phyloP scores from a whole-genome alignment of 1,140 invertebrate genomes.

The Phortica variegata region DNA sequence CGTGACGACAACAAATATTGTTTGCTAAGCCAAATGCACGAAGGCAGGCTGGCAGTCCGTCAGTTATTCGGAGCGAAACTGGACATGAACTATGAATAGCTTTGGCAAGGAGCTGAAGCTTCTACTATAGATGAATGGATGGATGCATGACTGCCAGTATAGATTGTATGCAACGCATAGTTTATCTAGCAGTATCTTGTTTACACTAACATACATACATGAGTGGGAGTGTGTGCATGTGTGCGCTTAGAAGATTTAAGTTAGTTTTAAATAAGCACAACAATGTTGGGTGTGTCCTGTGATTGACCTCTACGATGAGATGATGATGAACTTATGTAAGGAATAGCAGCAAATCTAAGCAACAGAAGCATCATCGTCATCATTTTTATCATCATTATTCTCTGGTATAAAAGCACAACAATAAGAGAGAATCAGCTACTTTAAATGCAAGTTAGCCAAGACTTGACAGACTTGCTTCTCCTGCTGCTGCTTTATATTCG shows the following conservation, averaged over 20 bases:
- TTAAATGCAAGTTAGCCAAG: too few relatives aligned
- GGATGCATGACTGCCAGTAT: background rate
- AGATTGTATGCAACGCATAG: constrained; percentile 3
- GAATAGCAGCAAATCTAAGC: too few relatives aligned
- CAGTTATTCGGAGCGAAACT: background rate
- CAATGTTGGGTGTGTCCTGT: constrained; percentile 6
- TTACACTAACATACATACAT: background rate
- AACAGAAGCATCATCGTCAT: too few relatives aligned
- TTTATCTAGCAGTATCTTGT: background rate
- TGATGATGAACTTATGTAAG: too few relatives aligned
- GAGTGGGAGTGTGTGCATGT: background rate
- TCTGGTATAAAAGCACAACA: too few relatives aligned
- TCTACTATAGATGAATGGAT: constrained; percentile 1
- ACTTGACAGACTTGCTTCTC: too few relatives aligned
- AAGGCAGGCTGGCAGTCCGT: constrained; percentile 4
- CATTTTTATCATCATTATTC: too few relatives aligned
- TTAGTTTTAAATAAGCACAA: constrained; percentile 24
- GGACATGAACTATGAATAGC: too few relatives aligned
- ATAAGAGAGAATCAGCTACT: too few relatives aligned
- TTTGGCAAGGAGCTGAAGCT: too few relatives aligned
- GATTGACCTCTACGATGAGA: constrained; percentile 4
- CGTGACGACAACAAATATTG: constrained; percentile 47
- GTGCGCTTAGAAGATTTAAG: constrained; percentile 10
- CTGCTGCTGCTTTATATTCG: too few relatives aligned
- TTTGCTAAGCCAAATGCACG: constrained; percentile 53